A percentile compares a stretch with the other conserved stretches of the same genome.
phyloP scores from a whole-genome alignment of 53 echinoderm and acorn worm genomes.

The Apostichopus leukothele region DNA sequence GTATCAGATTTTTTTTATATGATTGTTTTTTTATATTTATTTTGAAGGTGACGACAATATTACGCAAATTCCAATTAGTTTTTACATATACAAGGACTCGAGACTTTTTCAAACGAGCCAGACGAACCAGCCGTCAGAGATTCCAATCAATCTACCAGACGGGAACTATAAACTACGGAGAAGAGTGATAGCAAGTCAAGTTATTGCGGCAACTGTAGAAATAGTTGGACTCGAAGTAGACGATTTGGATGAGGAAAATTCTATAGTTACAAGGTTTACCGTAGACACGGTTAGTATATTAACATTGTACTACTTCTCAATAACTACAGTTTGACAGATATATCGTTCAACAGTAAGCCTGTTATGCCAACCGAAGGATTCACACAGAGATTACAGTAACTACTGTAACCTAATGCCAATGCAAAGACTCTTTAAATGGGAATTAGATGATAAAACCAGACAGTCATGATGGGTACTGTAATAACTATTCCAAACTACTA shows the following conservation, averaged over 20 bases:
- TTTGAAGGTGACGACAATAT: neutral
- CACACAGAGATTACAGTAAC: no score
- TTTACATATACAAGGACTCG: constrained; percentile 13
- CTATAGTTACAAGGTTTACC: neutral
- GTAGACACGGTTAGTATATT: neutral
- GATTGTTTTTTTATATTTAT: neutral
- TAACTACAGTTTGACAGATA: no score
- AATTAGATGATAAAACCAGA: no score
- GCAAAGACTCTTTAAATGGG: no score
- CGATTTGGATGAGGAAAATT: neutral
- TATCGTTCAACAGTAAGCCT: no score
- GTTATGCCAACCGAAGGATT: no score
- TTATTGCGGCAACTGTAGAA: constrained; percentile 17
- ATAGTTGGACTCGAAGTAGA: neutral
- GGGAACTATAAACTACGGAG: neutral
- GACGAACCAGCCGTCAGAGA: neutral
- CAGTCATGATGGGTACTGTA: no score
- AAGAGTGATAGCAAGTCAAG: constrained; percentile 6
- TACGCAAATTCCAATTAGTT: constrained; percentile 10
- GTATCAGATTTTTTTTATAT: neutral
- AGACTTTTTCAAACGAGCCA: constrained; percentile 8
- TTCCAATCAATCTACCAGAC: neutral
- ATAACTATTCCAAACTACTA: no score
- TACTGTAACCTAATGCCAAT: no score
- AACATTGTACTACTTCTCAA: no score